Evolutionary conservation across 2,888 invertebrate genomes (phyloP).

Genomic region (Yponomeuta malinellus): DNA sequence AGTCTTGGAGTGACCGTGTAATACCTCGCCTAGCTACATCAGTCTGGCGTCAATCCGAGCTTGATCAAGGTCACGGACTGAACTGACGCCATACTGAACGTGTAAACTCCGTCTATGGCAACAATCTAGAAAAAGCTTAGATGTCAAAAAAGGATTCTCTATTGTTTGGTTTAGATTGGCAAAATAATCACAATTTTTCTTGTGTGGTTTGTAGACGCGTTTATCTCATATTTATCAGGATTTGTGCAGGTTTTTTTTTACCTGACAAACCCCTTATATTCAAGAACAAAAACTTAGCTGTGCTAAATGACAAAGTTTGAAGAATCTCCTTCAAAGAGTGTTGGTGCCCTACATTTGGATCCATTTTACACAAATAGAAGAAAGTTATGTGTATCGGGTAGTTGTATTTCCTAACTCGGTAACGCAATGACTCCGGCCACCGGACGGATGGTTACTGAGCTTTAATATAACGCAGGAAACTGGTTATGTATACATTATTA

Average conservation of each 20-base stretch:
- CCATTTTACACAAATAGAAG: conserved; percentile 66
- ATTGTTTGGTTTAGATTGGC: neutral
- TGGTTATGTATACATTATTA: conserved; percentile 63
- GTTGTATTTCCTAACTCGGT: conserved; percentile 52
- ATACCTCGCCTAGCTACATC: no score
- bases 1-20: no score
- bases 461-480: neutral
- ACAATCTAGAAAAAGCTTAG: neutral
- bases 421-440: conserved; percentile 41
- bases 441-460: conserved; percentile 31
- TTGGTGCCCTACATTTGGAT: conserved; percentile 59
- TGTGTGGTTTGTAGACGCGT: conserved; percentile 9
- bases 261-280: neutral
- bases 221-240: neutral
- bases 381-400: conserved; percentile 51
- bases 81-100: no score
- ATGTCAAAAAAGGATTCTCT: neutral
- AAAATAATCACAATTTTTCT: conserved; percentile 12
- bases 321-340: neutral
- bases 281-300: neutral
- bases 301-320: conserved; percentile 15
- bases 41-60: no score
- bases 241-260: no score
- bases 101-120: neutral
- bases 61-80: no score